Percentiles rank a stretch among this genome's conserved stretches.
These are phyloP conservation scores for Sebastes diaconus DNA, from an alignment of 2,797 vertebrate genomes.

Conservation along the genomic window DNA sequence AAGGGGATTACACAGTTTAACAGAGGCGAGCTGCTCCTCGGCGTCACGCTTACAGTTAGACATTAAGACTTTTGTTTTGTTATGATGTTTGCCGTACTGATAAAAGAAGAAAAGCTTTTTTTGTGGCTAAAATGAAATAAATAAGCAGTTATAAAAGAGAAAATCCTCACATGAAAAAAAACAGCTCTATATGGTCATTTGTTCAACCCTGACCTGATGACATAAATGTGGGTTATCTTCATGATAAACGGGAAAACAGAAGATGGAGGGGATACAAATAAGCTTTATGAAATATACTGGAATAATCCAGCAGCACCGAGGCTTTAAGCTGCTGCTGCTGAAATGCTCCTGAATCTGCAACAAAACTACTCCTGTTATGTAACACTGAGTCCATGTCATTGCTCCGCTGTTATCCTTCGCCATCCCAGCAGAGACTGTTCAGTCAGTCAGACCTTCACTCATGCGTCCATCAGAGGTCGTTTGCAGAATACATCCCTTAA, in stretches of 20 bases:
- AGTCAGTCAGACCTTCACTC: neutral
- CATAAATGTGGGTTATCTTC: conserved; percentile 1
- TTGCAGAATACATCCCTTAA: neutral
- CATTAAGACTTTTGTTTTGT: neutral
- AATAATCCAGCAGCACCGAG: conserved; percentile 56
- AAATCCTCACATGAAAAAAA: neutral
- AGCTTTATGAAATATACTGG: conserved; percentile 18
- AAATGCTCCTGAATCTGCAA: conserved; percentile 51
- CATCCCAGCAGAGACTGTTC: neutral
- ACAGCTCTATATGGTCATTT: neutral
- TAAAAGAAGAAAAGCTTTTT: neutral
- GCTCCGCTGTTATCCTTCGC: conserved; percentile 14
- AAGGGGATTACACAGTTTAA: neutral
- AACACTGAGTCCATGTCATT: conserved; percentile 30
- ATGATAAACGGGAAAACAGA: neutral
- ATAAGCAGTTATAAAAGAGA: neutral
- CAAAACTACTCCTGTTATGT: conserved; percentile 51
- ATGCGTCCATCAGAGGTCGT: neutral
- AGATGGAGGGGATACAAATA: neutral
- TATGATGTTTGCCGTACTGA: neutral
- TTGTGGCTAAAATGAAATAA: neutral
- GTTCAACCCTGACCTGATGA: neutral
- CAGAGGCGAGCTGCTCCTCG: neutral
- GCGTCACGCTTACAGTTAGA: neutral
- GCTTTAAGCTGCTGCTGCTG: conserved; percentile 30